Base-by-base conservation (phyloP, 92 coral and sea anemone species). In the Epizoanthus stellaris region DNA sequence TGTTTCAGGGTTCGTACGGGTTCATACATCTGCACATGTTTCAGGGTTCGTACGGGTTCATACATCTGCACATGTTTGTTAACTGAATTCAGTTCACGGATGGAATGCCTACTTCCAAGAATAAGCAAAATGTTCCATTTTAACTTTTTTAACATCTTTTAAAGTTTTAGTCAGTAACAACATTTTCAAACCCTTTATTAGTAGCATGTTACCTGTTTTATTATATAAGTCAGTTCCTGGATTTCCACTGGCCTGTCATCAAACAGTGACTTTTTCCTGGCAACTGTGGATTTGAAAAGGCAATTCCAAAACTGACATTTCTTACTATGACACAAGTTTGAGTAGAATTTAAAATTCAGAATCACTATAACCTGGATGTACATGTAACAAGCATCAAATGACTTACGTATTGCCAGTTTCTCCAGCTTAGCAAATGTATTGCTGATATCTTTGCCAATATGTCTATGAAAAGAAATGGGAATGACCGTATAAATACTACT, bases 171-270 rank as follows among this genome's bases (percentile, higher is more conserved):
- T 30, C 2, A 30, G 10, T 19, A 61, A 19, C 21, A 3, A 61
- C 4, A 61, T 61, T 17, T 8, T 5, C 8, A 20, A n/a, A 19
- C 67, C 21, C 21, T 17, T 11, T 66, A 36, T 34, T 30, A 30
- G 17, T 34, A 25, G 13, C 17, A 23, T 16, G 62, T 19, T 84
- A 92, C 98, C 98, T 96, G 99, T 80, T 96, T 96, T 54, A 96
- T 96, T 34, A 96, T 96, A 70, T 96, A 94, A 19, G 99, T 96
- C 15, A 96, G 96, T 76, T 96, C 99, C 66, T 96, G 99, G 64
- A 96, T 96, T 93, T 96, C 99, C 91, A 94, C 94, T 81, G 99
- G 99, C 86, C 99, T 84, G 91, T 96, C 99, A 96, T 96, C 99
- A 91, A 96, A 96, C 76, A 96, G 82, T 10, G 99, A 96, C 82